Percentiles rank a stretch among this genome's conserved stretches.
Conservation (phyloP, 2,113 vertebrate species). For the Protobothrops mucrosquamatus region DNA sequence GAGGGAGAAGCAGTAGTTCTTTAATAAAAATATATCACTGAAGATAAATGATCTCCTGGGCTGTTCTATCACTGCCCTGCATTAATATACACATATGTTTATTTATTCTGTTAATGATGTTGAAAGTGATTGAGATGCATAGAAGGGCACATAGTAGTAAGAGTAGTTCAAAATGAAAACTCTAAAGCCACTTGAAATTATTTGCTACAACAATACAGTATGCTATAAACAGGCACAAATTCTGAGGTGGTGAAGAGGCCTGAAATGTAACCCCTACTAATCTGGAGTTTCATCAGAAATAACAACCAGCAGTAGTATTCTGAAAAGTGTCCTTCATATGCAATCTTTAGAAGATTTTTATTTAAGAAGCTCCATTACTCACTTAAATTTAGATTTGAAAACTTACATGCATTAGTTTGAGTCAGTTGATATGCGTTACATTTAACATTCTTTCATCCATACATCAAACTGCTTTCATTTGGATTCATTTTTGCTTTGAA, state of each 20-base stretch:
- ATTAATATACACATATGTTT: neutral
- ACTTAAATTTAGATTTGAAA: neutral
- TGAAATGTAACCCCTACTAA: neutral
- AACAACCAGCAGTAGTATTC: neutral
- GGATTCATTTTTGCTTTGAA: neutral
- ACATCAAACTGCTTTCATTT: neutral
- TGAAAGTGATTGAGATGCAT: slow-evolving; percentile 1
- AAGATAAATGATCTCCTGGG: slow-evolving; percentile 33
- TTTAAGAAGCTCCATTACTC: neutral
- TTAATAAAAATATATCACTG: slow-evolving; percentile 40
- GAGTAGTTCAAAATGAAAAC: neutral
- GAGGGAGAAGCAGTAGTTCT: slow-evolving; percentile 28
- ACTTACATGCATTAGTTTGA: neutral
- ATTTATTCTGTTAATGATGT: neutral
- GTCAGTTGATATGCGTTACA: neutral
- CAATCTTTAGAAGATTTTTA: neutral
- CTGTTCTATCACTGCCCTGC: neutral
- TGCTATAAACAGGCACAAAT: neutral
- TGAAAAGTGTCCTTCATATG: neutral
- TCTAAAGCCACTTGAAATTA: neutral
- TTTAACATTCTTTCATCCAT: neutral
- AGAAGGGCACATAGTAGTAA: neutral
- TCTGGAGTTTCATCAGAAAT: neutral
- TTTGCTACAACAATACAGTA: neutral
- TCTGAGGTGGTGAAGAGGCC: neutral